Conservation (phyloP, 2,797 vertebrate species). For the Antennarius maculatus region DNA sequence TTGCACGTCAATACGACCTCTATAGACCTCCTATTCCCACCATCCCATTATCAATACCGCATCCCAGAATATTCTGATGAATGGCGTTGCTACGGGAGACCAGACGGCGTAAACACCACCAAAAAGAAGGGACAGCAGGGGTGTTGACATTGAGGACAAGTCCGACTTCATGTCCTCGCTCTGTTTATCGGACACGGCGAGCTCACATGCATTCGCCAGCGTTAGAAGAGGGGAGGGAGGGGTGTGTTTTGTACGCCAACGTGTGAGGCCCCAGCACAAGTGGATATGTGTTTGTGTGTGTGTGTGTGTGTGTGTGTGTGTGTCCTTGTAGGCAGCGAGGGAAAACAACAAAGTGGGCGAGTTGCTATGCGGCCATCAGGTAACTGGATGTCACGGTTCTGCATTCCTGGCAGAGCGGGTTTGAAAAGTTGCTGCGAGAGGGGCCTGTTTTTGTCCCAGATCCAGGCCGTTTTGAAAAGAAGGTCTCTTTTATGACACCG, state of each 20-base stretch:
- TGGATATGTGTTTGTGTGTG: constrained; percentile 32
- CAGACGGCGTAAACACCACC: constrained; percentile 30
- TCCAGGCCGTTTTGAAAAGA: constrained; percentile 38
- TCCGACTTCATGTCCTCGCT: constrained; percentile 21
- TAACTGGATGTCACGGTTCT: constrained; percentile 68
- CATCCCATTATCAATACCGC: constrained; percentile 47
- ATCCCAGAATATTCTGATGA: constrained; percentile 40
- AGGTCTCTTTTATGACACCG: constrained; percentile 53
- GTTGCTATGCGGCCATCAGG: constrained; percentile 63
- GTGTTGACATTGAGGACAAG: constrained; percentile 30
- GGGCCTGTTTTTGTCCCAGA: constrained; percentile 54
- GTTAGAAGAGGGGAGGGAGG: not conserved
- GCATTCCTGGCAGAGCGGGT: constrained; percentile 56
- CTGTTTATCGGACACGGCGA: constrained; percentile 12
- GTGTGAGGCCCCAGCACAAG: constrained; percentile 53
- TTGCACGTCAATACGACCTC: constrained; percentile 61
- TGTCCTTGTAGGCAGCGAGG: constrained; percentile 45
- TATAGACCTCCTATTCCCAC: constrained; percentile 37
- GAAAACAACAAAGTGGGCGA: constrained; percentile 58
- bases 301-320: not conserved
- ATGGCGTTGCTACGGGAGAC: not conserved
- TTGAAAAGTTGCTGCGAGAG: constrained; percentile 54
- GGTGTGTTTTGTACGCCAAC: constrained; percentile 10
- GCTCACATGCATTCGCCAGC: constrained; percentile 41
- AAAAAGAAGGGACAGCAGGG: not conserved